Conservation (phyloP, 2,113 vertebrate genomes). For the Talpa occidentalis region DNA sequence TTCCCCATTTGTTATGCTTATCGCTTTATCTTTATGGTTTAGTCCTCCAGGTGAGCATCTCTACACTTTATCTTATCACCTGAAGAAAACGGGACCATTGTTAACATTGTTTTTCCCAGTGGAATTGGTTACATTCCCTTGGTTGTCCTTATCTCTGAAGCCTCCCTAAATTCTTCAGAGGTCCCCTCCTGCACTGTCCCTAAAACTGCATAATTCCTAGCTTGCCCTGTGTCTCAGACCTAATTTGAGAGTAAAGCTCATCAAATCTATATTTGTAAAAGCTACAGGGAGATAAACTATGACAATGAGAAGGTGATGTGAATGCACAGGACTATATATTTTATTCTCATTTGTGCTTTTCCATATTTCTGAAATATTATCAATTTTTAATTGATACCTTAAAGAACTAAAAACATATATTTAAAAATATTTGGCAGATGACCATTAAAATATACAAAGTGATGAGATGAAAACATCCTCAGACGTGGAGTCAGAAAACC, state of each 20-base stretch:
- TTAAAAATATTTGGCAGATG: neutral
- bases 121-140: too few species aligned
- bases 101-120: too few species aligned
- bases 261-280: neutral
- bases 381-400: constrained; percentile 7
- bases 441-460: neutral
- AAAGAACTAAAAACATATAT: constrained; percentile 21
- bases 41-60: too few species aligned
- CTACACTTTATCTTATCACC: too few species aligned
- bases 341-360: neutral
- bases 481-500: neutral
- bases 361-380: neutral
- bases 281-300: neutral
- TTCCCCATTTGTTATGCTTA: too few species aligned
- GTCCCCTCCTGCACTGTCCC: too few species aligned
- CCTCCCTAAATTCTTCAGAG: too few species aligned
- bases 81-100: too few species aligned
- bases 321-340: neutral
- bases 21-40: too few species aligned
- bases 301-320: neutral
- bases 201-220: too few species aligned
- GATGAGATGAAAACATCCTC: neutral
- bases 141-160: too few species aligned
- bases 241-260: constrained; percentile 2
- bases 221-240: too few species aligned